These are phyloP conservation scores for Callimorpha dominula DNA, from an alignment of 2,888 invertebrate genomes.

Conservation along the genomic window DNA sequence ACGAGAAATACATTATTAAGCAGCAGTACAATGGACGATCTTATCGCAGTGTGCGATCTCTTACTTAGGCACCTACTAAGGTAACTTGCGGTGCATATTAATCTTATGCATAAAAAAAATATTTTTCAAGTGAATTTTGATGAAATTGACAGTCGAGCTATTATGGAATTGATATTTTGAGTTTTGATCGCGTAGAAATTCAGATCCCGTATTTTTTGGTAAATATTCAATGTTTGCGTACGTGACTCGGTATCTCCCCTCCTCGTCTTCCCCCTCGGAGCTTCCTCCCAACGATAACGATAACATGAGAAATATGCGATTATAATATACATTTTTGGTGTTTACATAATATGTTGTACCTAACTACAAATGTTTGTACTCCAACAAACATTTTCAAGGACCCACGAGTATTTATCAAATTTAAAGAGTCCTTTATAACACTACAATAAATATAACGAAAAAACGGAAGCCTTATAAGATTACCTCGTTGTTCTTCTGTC, in stretches of 20 bases:
- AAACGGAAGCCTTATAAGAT: background rate
- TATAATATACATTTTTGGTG: slow-evolving; percentile 12
- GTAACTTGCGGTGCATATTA: too few species aligned
- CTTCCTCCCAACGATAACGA: slow-evolving; percentile 15
- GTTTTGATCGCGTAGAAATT: too few species aligned
- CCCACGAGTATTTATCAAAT: background rate
- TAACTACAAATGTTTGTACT: slow-evolving; percentile 2
- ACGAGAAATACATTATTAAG: too few species aligned
- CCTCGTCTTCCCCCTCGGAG: background rate
- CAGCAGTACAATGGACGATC: too few species aligned
- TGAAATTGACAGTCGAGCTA: too few species aligned
- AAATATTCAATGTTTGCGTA: slow-evolving; percentile 20
- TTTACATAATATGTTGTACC: background rate
- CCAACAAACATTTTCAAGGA: slow-evolving; percentile 4
- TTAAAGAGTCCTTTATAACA: background rate
- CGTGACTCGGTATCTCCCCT: slow-evolving; percentile 10
- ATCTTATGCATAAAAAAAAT: too few species aligned
- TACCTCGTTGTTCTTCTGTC: background rate
- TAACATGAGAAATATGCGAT: slow-evolving; percentile 22
- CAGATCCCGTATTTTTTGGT: background rate
- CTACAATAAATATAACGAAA: too few species aligned
- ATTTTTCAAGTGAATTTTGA: too few species aligned
- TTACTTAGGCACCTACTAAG: too few species aligned
- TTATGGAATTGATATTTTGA: too few species aligned
- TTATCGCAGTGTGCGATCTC: too few species aligned